These are phyloP conservation scores for Drosophila ochracea DNA, from an alignment of 2,888 invertebrate genomes.

Conservation along the genomic window DNA sequence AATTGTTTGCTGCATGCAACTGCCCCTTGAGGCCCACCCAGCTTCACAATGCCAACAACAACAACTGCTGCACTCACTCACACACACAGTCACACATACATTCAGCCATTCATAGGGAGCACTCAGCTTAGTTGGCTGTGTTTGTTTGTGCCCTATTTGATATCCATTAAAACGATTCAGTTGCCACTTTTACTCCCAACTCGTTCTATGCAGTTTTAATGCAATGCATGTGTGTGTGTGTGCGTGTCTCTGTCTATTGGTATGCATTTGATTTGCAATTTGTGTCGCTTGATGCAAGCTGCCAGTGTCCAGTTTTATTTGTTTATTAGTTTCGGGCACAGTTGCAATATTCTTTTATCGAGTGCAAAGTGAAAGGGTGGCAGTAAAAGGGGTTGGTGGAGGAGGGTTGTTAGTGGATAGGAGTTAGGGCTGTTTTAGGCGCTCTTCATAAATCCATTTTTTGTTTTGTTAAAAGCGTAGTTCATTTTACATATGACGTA, in stretches of 20 bases:
- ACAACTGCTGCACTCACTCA: conserved; percentile 4
- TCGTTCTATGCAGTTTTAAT: conserved; percentile 52
- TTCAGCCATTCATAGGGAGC: conserved; percentile 24
- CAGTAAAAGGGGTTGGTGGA: too few species aligned
- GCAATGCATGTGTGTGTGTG: conserved; percentile 25
- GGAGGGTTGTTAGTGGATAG: not conserved
- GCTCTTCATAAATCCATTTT: conserved; percentile 1
- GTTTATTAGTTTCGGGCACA: conserved; percentile 68
- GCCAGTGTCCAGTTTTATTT: conserved; percentile 48
- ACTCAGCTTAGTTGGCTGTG: conserved; percentile 45
- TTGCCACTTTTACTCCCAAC: conserved; percentile 50
- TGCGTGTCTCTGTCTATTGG: conserved; percentile 19
- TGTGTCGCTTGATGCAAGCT: conserved; percentile 69
- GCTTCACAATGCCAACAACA: conserved; percentile 23
- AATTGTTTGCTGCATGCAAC: conserved; percentile 34
- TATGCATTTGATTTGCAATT: conserved; percentile 71
- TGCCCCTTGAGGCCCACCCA: conserved; percentile 30
- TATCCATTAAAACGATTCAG: conserved; percentile 81
- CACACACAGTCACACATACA: conserved; percentile 17
- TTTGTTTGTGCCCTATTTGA: conserved; percentile 76
- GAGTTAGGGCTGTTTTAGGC: not conserved
- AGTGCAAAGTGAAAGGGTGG: not conserved
- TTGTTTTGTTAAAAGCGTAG: conserved; percentile 5
- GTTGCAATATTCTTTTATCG: conserved; percentile 50
- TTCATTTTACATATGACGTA: not conserved